Evolutionary conservation across 2,888 invertebrate genomes (phyloP).

Genomic region (Alsophila aescularia): DNA sequence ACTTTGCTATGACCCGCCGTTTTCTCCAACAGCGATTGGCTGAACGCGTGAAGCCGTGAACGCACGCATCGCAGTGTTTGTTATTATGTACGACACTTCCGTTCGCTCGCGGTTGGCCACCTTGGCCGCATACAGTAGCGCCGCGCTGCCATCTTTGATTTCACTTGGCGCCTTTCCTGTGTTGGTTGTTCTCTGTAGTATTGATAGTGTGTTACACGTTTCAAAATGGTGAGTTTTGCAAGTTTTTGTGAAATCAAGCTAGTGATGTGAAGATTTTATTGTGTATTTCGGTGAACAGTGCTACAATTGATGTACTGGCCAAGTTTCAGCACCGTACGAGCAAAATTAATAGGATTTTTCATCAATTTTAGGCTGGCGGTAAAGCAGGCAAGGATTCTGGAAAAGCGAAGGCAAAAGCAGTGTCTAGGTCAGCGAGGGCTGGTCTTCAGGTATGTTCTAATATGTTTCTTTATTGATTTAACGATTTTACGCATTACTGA

Average conservation of each 20-base stretch:
- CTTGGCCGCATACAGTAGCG: slow-evolving; percentile 47
- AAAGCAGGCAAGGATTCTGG: slow-evolving; percentile 99
- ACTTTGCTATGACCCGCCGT: slow-evolving; percentile 61
- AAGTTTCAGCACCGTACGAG: slow-evolving; percentile 84
- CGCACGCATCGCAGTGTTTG: no score
- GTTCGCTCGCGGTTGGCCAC: slow-evolving; percentile 61
- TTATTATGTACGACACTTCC: slow-evolving; percentile 63
- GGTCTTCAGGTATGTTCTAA: slow-evolving; percentile 94
- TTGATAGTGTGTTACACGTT: slow-evolving; percentile 81
- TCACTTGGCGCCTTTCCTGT: slow-evolving; percentile 84
- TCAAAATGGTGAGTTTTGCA: slow-evolving; percentile 85
- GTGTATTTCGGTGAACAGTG: slow-evolving; percentile 63
- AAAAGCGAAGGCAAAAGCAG: slow-evolving; percentile 99
- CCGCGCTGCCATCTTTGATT: slow-evolving; percentile 78
- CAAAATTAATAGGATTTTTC: slow-evolving; percentile 84
- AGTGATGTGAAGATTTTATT: slow-evolving; percentile 57
- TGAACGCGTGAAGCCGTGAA: slow-evolving; percentile 1
- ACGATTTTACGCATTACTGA: slow-evolving; percentile 59
- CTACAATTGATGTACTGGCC: slow-evolving; percentile 77
- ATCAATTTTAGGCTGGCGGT: slow-evolving; percentile 96
- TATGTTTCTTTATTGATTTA: slow-evolving; percentile 59
- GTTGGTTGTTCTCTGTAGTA: slow-evolving; percentile 75
- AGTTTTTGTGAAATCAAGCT: slow-evolving; percentile 72
- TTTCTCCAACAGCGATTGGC: slow-evolving; percentile 59
- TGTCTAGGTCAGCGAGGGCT: slow-evolving; percentile 99